Percentiles rank a stretch among this genome's conserved stretches.
phyloP scores from a whole-genome alignment of 1,140 invertebrate genomes.

The Andrena cerasifolii region DNA sequence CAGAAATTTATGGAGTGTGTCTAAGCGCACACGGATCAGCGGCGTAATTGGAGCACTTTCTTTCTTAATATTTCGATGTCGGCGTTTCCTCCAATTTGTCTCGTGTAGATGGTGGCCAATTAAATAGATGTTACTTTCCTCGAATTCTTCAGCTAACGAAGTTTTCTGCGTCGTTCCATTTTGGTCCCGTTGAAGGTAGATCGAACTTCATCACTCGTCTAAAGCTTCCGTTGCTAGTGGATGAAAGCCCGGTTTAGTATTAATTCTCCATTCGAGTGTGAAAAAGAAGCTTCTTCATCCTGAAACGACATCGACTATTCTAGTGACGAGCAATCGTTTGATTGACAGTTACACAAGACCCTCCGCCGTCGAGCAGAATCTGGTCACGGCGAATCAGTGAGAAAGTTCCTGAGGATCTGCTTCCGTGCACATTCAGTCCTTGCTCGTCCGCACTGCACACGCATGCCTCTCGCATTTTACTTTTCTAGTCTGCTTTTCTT shows the following conservation, averaged over 20 bases:
- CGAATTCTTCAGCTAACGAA: no score
- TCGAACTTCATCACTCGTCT: background rate
- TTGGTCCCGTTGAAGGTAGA: background rate
- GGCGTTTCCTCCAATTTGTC: constrained; percentile 6
- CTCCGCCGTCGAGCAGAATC: constrained; percentile 29
- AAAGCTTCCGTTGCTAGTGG: no score
- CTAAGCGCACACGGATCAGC: background rate
- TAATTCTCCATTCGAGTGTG: no score
- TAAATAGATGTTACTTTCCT: constrained; percentile 32
- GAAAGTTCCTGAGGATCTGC: constrained; percentile 80
- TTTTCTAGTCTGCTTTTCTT: constrained; percentile 77
- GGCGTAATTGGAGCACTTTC: constrained; percentile 35
- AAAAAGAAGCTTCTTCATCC: no score
- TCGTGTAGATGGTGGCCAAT: background rate
- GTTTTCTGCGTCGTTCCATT: background rate
- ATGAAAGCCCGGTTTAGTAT: no score
- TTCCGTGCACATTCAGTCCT: constrained; percentile 81
- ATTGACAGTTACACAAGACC: constrained; percentile 7
- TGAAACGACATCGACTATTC: background rate
- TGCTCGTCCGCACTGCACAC: constrained; percentile 60
- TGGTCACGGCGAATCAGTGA: constrained; percentile 56
- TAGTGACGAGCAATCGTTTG: background rate
- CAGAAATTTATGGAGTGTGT: constrained; percentile 12
- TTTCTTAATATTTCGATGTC: constrained; percentile 23
- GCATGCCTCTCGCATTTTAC: constrained; percentile 75